A percentile compares a stretch with the other conserved stretches of the same genome.
These are phyloP conservation scores for Balaeniceps rex DNA, from an alignment of 2,113 vertebrate species.

Conservation along the genomic window DNA sequence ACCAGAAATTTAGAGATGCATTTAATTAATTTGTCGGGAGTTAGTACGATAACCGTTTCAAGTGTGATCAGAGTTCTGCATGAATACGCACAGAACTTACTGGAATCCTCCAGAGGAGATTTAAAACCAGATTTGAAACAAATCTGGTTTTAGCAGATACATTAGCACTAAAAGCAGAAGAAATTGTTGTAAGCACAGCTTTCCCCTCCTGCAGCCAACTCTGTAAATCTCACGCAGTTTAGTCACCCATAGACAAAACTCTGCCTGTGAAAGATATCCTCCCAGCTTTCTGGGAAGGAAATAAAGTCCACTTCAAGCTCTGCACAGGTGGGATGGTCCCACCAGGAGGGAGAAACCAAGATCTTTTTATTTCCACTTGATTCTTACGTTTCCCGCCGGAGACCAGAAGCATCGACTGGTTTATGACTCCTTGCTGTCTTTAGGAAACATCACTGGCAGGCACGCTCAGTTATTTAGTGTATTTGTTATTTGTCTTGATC, in stretches of 20 bases:
- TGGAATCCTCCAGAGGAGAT: background rate
- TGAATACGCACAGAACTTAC: background rate
- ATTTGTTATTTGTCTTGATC: background rate
- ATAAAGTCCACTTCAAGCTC: background rate
- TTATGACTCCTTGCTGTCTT: background rate
- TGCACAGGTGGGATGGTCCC: background rate
- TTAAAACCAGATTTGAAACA: background rate
- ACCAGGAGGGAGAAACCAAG: background rate
- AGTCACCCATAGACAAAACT: background rate
- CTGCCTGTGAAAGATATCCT: background rate
- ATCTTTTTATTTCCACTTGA: background rate
- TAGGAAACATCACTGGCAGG: background rate
- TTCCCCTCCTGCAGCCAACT: background rate
- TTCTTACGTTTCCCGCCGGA: background rate
- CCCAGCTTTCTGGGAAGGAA: background rate
- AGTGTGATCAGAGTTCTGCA: background rate
- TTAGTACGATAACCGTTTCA: background rate
- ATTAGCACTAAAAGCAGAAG: background rate
- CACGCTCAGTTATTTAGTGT: background rate
- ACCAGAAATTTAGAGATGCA: background rate
- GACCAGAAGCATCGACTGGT: background rate
- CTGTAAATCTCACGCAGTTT: background rate
- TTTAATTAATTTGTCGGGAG: background rate
- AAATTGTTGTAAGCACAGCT: background rate
- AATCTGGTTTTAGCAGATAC: too few species aligned